A percentile compares a stretch with the other conserved stretches of the same genome.
Evolutionary conservation across 2,113 vertebrate species (phyloP).

Genomic region (Microcebus lehilahytsara): DNA sequence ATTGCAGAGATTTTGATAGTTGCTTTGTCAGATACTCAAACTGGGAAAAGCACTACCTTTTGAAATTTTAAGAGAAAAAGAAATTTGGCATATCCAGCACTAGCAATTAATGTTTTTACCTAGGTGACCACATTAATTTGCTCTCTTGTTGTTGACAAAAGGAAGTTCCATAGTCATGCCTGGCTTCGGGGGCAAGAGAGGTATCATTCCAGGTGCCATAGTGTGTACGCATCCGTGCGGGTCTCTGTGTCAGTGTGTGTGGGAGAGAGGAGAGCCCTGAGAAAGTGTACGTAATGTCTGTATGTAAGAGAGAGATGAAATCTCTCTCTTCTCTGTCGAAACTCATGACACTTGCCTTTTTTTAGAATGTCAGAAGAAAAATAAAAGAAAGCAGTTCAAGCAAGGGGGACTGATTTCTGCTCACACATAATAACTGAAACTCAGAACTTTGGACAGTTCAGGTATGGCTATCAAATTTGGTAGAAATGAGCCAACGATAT

Average conservation of each 20-base stretch:
- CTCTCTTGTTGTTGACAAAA: neutral
- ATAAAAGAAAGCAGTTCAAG: neutral
- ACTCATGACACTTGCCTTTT: neutral
- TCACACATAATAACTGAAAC: neutral
- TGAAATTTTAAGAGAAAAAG: neutral
- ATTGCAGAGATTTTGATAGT: neutral
- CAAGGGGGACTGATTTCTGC: neutral
- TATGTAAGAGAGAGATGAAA: neutral
- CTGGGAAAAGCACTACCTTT: neutral
- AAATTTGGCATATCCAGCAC: neutral
- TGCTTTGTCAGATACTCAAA: neutral
- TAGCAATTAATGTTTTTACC: neutral
- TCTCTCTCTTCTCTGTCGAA: neutral
- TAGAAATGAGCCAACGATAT: neutral
- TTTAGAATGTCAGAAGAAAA: constrained; percentile 8
- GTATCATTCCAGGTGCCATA: neutral
- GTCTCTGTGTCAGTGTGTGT: too few relatives aligned
- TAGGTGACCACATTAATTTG: neutral
- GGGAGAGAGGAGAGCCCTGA: neutral
- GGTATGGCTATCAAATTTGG: neutral
- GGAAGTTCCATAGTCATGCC: neutral
- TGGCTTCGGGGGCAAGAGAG: neutral
- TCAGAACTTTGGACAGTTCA: neutral
- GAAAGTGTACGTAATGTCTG: neutral
- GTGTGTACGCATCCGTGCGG: neutral